Evolutionary conservation across 2,888 invertebrate species (phyloP).

Genomic region (Serripes groenlandicus): DNA sequence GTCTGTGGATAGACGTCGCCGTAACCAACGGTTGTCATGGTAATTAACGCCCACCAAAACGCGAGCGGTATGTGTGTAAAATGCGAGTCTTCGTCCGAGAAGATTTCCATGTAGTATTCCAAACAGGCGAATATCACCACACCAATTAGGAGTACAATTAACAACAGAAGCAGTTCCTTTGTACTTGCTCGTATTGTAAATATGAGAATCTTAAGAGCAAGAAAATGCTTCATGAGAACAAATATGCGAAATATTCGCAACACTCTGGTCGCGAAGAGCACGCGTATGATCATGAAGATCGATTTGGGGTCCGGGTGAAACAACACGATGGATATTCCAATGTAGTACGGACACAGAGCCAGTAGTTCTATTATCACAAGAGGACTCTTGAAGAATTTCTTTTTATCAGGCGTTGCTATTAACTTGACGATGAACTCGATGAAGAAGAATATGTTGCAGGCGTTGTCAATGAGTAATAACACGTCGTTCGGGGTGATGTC

Average conservation of each 20-base stretch:
- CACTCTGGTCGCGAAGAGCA: constrained; percentile 71
- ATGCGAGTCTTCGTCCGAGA: constrained; percentile 63
- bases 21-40: constrained; percentile 95
- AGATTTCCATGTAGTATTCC: constrained; percentile 76
- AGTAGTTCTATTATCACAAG: constrained; percentile 70
- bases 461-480: constrained; percentile 72
- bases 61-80: constrained; percentile 90
- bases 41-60: constrained; percentile 95
- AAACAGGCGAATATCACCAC: constrained; percentile 76
- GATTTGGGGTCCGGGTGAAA: constrained; percentile 68
- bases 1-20: constrained; percentile 74
- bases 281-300: constrained; percentile 68
- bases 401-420: constrained; percentile 69
- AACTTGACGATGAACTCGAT: constrained; percentile 72
- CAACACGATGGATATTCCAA: constrained; percentile 71
- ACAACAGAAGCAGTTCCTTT: constrained; percentile 72
- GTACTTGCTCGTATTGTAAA: constrained; percentile 75
- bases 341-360: constrained; percentile 73
- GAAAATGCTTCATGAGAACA: constrained; percentile 74
- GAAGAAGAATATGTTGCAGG: constrained; percentile 74
- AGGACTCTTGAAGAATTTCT: constrained; percentile 68
- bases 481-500: constrained; percentile 68
- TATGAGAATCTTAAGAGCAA: constrained; percentile 75
- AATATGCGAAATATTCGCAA: constrained; percentile 75
- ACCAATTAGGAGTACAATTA: constrained; percentile 73